These are phyloP conservation scores for Eupeodes corollae DNA, from an alignment of 1,140 invertebrate species.

Conservation along the genomic window DNA sequence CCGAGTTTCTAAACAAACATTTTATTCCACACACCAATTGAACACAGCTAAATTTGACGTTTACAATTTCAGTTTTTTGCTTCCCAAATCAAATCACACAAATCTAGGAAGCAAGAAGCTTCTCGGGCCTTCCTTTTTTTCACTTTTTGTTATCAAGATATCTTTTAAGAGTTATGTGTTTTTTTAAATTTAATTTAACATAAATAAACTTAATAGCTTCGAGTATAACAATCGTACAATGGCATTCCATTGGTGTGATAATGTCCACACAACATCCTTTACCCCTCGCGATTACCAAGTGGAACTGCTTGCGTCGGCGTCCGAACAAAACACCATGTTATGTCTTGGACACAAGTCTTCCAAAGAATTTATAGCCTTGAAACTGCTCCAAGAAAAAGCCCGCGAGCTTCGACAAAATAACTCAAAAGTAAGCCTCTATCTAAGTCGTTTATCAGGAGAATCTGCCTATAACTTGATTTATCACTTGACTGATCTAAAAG, in stretches of 20 bases:
- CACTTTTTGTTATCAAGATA: no score
- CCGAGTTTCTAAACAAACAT: no score
- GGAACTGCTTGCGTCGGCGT: slow-evolving; percentile 68
- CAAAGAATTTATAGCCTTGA: slow-evolving; percentile 79
- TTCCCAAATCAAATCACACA: no score
- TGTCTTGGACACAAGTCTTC: slow-evolving; percentile 70
- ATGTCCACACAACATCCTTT: slow-evolving; percentile 43
- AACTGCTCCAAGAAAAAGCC: slow-evolving; percentile 69
- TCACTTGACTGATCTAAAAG: slow-evolving; percentile 28
- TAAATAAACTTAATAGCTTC: no score
- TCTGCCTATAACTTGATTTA: slow-evolving; percentile 29
- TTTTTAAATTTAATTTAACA: no score
- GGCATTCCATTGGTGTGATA: slow-evolving; percentile 38
- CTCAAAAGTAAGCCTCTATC: slow-evolving; percentile 21
- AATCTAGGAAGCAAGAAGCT: no score
- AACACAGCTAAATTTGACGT: no score
- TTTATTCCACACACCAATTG: no score
- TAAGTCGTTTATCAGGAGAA: slow-evolving; percentile 13
- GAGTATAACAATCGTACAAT: slow-evolving; percentile 9
- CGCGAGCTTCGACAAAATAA: slow-evolving; percentile 40
- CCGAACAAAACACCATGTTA: slow-evolving; percentile 70
- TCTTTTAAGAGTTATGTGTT: no score
- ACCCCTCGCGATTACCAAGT: slow-evolving; percentile 67
- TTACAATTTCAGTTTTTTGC: no score
- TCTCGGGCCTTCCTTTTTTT: no score